These are phyloP conservation scores for Adoxophyes honmai DNA, from an alignment of 1,140 invertebrate species.

Conservation along the genomic window DNA sequence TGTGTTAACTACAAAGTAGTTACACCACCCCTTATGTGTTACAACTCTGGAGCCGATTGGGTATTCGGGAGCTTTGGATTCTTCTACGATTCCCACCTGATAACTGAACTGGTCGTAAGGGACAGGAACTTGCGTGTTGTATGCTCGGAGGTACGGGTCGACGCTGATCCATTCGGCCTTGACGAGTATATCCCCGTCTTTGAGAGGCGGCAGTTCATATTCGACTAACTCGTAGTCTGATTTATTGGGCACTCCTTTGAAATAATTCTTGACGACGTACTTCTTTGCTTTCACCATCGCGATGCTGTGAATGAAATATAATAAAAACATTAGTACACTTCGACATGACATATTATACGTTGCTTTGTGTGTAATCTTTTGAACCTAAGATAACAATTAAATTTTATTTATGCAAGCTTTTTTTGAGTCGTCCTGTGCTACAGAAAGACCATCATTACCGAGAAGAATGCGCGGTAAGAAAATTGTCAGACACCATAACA, in stretches of 20 bases:
- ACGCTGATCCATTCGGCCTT: constrained; percentile 75
- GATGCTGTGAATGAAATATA: no score
- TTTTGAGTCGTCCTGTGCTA: no score
- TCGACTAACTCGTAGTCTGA: constrained; percentile 41
- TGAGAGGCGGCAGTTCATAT: constrained; percentile 19
- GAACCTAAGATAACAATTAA: no score
- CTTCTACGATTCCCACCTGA: constrained; percentile 45
- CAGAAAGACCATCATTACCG: no score
- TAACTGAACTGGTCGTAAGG: constrained; percentile 48
- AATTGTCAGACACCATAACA: no score
- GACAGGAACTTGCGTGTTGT: constrained; percentile 17
- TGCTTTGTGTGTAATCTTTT: no score
- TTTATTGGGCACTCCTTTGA: constrained; percentile 59
- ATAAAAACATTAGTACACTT: no score
- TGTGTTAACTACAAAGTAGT: constrained; percentile 54
- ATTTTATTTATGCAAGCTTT: no score
- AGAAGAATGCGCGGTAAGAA: no score
- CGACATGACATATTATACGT: no score
- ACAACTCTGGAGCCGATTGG: constrained; percentile 76
- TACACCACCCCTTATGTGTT: constrained; percentile 78
- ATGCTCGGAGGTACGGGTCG: constrained; percentile 73
- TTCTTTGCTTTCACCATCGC: constrained; percentile 58
- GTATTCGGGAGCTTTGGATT: constrained; percentile 52
- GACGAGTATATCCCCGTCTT: constrained; percentile 67
- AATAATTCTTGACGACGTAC: constrained; percentile 59